Evolutionary conservation across 1,140 invertebrate genomes (phyloP).

Genomic region (Cydia fagiglandana): DNA sequence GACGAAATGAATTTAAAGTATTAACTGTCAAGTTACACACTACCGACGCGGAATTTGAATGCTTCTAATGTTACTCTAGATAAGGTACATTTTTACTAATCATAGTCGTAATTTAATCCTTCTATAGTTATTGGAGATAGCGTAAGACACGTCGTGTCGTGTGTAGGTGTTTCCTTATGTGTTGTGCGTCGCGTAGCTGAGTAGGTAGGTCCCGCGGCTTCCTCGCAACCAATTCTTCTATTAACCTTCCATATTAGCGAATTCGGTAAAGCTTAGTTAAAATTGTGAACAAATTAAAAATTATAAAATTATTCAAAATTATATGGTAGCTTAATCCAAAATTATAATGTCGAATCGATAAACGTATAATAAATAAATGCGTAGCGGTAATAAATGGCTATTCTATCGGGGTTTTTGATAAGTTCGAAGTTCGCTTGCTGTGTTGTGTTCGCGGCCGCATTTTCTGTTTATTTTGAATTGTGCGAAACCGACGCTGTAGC

Average conservation of each 20-base stretch:
- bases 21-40: conserved; percentile 39
- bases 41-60: conserved; percentile 57
- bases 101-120: conserved; percentile 70
- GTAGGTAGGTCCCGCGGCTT: conserved; percentile 76
- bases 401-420: conserved; percentile 39
- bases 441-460: conserved; percentile 63
- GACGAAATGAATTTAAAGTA: conserved; percentile 36
- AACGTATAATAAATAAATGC: conserved; percentile 35
- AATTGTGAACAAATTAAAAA: conserved; percentile 61
- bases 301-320: conserved; percentile 56
- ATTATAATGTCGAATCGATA: conserved; percentile 42
- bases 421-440: conserved; percentile 54
- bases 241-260: conserved; percentile 72
- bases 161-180: conserved; percentile 71
- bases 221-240: conserved; percentile 75
- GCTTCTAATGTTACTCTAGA: conserved; percentile 65
- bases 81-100: conserved; percentile 76
- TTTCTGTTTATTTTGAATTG: conserved; percentile 47
- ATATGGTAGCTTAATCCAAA: conserved; percentile 40
- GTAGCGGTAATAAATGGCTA: conserved; percentile 39
- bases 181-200: conserved; percentile 71
- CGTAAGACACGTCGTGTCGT: conserved; percentile 69
- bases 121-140: conserved; percentile 68
- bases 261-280: conserved; percentile 68
- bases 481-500: conserved; percentile 58